These are phyloP conservation scores for Phyllopteryx taeniolatus DNA, from an alignment of 2,113 vertebrate species.

Conservation along the genomic window DNA sequence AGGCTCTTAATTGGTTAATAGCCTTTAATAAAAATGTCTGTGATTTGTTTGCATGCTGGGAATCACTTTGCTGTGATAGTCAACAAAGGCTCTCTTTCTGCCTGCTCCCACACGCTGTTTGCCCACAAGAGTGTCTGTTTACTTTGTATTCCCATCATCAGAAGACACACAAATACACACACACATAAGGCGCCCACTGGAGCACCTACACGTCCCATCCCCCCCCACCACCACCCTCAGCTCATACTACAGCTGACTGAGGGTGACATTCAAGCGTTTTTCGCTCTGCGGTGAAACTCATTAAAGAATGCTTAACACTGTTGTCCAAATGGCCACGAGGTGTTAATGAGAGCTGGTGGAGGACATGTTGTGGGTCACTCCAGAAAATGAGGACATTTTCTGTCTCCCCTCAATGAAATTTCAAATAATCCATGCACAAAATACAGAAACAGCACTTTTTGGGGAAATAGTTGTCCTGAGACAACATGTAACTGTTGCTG, in stretches of 20 bases:
- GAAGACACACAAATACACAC: not conserved
- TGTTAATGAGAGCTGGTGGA: slow-evolving; percentile 63
- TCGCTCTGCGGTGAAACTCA: slow-evolving; percentile 63
- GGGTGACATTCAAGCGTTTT: slow-evolving; percentile 66
- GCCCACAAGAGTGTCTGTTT: slow-evolving; percentile 34
- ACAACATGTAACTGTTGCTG: not conserved
- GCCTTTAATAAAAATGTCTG: slow-evolving; percentile 35
- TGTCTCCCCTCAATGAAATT: not conserved
- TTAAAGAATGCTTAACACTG: slow-evolving; percentile 70
- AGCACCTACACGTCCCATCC: slow-evolving; percentile 40
- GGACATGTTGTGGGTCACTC: not conserved
- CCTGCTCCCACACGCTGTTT: slow-evolving; percentile 16
- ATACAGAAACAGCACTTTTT: not conserved
- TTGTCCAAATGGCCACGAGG: slow-evolving; percentile 59
- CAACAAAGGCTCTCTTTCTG: slow-evolving; percentile 29
- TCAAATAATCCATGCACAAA: not conserved
- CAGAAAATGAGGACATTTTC: not conserved
- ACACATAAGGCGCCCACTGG: not conserved
- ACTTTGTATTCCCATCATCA: slow-evolving; percentile 21
- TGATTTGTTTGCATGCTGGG: slow-evolving; percentile 48
- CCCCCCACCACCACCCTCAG: slow-evolving; percentile 9
- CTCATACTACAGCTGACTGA: slow-evolving; percentile 56
- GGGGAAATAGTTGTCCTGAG: not conserved
- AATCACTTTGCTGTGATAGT: slow-evolving; percentile 20
- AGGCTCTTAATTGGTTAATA: slow-evolving; percentile 54